phyloP scores from a whole-genome alignment of 1,140 invertebrate species.

The Heliconius eleuchia region DNA sequence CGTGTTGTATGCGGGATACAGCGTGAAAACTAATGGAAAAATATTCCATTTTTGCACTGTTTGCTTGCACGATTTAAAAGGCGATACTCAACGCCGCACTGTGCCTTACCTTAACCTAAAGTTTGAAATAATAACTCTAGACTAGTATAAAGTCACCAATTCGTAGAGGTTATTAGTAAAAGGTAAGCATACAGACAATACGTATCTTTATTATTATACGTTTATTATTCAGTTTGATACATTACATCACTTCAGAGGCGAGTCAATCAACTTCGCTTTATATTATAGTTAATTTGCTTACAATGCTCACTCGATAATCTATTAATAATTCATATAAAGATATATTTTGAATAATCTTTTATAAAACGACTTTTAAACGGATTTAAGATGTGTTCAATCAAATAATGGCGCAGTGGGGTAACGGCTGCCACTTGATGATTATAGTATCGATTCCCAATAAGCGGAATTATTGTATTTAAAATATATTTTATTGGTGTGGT shows the following conservation, averaged over 20 bases:
- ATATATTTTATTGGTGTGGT: too few species aligned
- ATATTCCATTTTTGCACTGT: too few species aligned
- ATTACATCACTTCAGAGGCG: neutral
- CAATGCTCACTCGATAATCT: constrained; percentile 2
- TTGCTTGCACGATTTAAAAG: too few species aligned
- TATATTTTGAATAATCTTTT: neutral
- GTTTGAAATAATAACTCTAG: too few species aligned
- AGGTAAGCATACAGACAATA: constrained; percentile 14
- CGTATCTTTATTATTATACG: neutral
- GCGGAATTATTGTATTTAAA: too few species aligned
- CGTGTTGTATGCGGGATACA: neutral
- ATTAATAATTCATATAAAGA: neutral
- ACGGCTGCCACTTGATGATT: neutral
- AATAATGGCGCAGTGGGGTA: neutral
- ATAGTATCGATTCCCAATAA: neutral
- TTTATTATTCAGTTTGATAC: neutral
- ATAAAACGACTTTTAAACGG: neutral
- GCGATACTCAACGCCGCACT: too few species aligned
- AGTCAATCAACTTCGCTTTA: constrained; percentile 1
- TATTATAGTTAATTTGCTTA: constrained; percentile 9
- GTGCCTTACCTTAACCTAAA: too few species aligned
- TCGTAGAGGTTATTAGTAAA: neutral
- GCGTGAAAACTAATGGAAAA: too few species aligned
- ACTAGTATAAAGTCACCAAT: too few species aligned
- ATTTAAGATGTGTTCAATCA: too few species aligned